Base-by-base conservation (phyloP, 2,888 invertebrate genomes). In the Acanthosepion pharaonis region DNA sequence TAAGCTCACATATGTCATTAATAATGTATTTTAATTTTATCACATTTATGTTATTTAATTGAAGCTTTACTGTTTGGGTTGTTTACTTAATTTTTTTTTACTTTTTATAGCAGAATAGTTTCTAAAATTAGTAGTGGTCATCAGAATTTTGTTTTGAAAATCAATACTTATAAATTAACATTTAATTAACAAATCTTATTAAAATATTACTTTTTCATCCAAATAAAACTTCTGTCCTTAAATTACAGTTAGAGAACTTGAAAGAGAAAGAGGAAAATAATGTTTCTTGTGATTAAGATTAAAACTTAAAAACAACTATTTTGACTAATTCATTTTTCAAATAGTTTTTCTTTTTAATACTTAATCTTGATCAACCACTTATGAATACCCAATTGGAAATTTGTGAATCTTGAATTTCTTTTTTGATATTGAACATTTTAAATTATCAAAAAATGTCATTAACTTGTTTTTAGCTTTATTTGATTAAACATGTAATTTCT, bases 161-260 rank as follows among this genome's bases (percentile, higher is more conserved):
- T 78, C n/a, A 78, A 78, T 78, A 78, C n/a, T 78, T 78, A n/a
- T 33, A 78, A 78, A 78, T n/a, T n/a, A n/a, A 78, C n/a, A 78
- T 78, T 78, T 78, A 78, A n/a, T 78, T 33, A 5, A 18, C 78
- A 78, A 78, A 78, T 78, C n/a, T 78, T 78, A n/a, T n/a, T 78
- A 8, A 78, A n/a, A n/a, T 78, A n/a, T n/a, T 78, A 5, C 5
- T 64, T 78, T 78, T n/a, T 78, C n/a, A 3, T 78, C 59, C 23
- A 23, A 59, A 59, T 55, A 55, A 59, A 59, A 59, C 23, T 59
- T 25, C 15, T 55, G 25, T 59, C 23, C 51, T 59, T 59, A 59
- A 59, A 59, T 20, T 59, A 59, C 20, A 23, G 59, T 23, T 5
- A 59, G 23, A 59, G 55, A 59, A 59, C 25, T 59, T 20, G 5